Evolutionary conservation across 1,140 invertebrate genomes (phyloP).

Genomic region (Aphaenogaster ashmeadi): DNA sequence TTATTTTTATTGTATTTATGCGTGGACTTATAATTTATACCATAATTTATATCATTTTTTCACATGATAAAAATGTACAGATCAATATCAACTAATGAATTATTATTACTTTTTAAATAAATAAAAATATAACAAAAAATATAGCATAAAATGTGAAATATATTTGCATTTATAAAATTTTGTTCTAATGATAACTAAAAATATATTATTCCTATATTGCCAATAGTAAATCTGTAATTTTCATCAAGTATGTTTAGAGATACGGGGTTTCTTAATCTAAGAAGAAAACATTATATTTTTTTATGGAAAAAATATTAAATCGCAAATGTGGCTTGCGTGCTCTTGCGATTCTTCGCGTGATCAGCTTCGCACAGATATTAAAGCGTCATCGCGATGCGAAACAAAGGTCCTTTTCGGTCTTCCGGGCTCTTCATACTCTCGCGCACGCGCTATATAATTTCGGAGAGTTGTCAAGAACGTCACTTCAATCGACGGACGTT

Average conservation of each 20-base stretch:
- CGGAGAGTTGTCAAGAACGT: constrained; percentile 48
- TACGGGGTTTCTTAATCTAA: not conserved
- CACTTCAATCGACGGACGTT: constrained; percentile 49
- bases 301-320: not conserved
- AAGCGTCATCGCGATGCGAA: constrained; percentile 42
- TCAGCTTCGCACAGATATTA: constrained; percentile 8
- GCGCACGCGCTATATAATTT: constrained; percentile 57
- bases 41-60: too few relatives aligned
- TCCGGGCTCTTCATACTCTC: constrained; percentile 6
- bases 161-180: not conserved
- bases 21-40: too few relatives aligned
- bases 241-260: not conserved
- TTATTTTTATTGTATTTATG: too few relatives aligned
- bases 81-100: too few relatives aligned
- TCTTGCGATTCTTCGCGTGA: not conserved
- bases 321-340: not conserved
- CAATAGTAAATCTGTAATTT: not conserved
- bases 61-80: too few relatives aligned
- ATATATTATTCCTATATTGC: not conserved
- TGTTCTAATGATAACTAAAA: not conserved
- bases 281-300: not conserved
- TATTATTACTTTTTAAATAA: too few relatives aligned
- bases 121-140: not conserved
- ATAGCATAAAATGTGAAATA: not conserved
- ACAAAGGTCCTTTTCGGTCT: constrained; percentile 40